Conservation (phyloP, 2,888 invertebrate genomes). For the Andrena praecox region DNA sequence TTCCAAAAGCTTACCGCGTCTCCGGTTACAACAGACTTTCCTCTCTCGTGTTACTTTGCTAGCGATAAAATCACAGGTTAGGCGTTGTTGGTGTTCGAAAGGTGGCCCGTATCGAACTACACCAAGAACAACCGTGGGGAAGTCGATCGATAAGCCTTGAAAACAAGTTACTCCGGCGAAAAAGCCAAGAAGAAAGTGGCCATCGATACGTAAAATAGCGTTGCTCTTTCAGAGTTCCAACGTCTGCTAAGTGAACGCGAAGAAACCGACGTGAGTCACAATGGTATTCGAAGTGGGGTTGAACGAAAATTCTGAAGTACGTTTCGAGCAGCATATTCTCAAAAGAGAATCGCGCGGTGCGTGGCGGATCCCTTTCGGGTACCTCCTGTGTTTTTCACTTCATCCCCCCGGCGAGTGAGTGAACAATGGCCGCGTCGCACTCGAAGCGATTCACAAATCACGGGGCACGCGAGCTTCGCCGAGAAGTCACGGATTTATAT, state of each 20-base stretch:
- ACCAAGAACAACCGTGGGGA: constrained; percentile 2
- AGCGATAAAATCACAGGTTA: background rate
- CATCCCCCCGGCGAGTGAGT: constrained; percentile 28
- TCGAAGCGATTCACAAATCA: constrained; percentile 56
- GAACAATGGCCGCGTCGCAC: constrained; percentile 42
- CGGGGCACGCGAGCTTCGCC: constrained; percentile 51
- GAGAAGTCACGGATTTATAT: constrained; percentile 58
- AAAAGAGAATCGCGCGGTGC: background rate
- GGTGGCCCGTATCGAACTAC: constrained; percentile 2
- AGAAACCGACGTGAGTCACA: background rate
- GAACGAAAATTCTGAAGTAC: background rate
- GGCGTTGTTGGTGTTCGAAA: background rate
- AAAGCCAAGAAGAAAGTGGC: background rate
- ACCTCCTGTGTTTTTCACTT: background rate
- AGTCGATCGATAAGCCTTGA: background rate
- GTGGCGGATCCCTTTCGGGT: background rate
- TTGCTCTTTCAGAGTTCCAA: background rate
- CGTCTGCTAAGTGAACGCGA: background rate
- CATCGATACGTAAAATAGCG: background rate
- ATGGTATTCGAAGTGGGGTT: background rate
- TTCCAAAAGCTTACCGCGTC: background rate
- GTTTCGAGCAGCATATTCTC: background rate
- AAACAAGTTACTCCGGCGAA: background rate
- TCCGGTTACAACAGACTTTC: background rate
- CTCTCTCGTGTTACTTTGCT: background rate